phyloP scores from a whole-genome alignment of 1,140 invertebrate genomes.

The Ditylenchus dipsaci region DNA sequence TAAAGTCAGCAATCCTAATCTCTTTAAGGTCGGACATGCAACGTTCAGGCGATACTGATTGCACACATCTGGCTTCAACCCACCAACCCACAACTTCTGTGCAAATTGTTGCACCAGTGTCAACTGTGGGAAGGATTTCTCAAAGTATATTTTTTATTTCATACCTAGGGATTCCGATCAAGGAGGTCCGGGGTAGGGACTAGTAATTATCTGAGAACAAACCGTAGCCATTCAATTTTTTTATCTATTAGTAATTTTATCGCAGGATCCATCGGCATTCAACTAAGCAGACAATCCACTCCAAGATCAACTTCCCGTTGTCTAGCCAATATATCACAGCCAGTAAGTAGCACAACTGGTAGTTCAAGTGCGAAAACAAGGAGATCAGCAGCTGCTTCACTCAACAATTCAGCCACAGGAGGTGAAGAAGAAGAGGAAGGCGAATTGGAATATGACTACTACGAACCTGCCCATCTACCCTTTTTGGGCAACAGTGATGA shows the following conservation, averaged over 20 bases:
- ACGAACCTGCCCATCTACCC: neutral
- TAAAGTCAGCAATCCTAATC: neutral
- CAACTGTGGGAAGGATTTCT: neutral
- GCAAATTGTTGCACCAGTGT: no score
- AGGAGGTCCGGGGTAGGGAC: no score
- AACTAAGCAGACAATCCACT: conserved; percentile 9
- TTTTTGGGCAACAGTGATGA: neutral
- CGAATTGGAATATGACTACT: conserved; percentile 9
- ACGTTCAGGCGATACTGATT: conserved; percentile 4
- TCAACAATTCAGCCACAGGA: neutral
- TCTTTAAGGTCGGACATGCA: neutral
- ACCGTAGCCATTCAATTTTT: no score
- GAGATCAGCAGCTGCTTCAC: neutral
- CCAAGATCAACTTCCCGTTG: neutral
- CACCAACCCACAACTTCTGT: neutral
- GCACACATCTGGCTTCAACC: neutral
- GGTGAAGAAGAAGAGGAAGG: conserved; percentile 4
- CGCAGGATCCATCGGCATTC: conserved; percentile 2
- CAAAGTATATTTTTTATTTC: neutral
- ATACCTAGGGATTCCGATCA: no score
- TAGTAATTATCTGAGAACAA: no score
- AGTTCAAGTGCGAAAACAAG: neutral
- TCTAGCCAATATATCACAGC: neutral
- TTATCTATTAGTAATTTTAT: no score
- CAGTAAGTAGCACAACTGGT: no score